Conservation (phyloP, 2,888 invertebrate species). For the Hemithea aestivaria region DNA sequence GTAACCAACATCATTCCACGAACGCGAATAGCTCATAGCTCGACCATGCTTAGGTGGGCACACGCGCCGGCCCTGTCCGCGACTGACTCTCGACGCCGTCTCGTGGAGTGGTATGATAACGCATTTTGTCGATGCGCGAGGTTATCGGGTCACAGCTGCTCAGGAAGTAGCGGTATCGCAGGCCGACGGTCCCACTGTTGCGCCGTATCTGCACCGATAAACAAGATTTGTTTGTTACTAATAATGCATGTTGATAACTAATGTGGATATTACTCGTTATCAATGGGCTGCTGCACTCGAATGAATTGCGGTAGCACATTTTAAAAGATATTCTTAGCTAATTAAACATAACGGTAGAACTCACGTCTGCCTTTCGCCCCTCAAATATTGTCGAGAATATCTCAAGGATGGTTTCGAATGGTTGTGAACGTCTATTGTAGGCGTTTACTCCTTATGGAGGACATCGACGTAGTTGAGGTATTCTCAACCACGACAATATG, state of each 20-base stretch:
- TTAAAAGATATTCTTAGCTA: too few relatives aligned
- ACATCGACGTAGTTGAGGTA: too few relatives aligned
- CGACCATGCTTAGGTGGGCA: conserved; percentile 45
- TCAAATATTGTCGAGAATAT: too few relatives aligned
- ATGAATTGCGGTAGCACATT: too few relatives aligned
- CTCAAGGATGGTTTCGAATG: too few relatives aligned
- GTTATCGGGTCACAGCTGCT: conserved; percentile 69
- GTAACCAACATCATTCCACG: conserved; percentile 56
- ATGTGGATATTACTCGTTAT: conserved; percentile 5
- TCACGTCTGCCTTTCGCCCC: too few relatives aligned
- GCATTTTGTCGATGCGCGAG: conserved; percentile 60
- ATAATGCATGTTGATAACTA: conserved; percentile 31
- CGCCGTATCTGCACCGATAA: conserved; percentile 57
- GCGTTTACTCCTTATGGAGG: too few relatives aligned
- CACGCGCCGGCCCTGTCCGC: conserved; percentile 44
- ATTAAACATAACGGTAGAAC: too few relatives aligned
- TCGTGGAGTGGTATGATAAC: conserved; percentile 54
- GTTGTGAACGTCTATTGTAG: too few relatives aligned
- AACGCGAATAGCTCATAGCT: conserved; percentile 22
- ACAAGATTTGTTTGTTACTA: conserved; percentile 41
- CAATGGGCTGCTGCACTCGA: background rate
- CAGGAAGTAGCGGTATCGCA: conserved; percentile 63
- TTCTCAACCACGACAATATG: too few relatives aligned
- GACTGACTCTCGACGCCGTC: conserved; percentile 51
- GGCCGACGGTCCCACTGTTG: conserved; percentile 42